Evolutionary conservation across 92 coral and sea anemone genomes (phyloP).

Genomic region (Parazoanthus swiftii): DNA sequence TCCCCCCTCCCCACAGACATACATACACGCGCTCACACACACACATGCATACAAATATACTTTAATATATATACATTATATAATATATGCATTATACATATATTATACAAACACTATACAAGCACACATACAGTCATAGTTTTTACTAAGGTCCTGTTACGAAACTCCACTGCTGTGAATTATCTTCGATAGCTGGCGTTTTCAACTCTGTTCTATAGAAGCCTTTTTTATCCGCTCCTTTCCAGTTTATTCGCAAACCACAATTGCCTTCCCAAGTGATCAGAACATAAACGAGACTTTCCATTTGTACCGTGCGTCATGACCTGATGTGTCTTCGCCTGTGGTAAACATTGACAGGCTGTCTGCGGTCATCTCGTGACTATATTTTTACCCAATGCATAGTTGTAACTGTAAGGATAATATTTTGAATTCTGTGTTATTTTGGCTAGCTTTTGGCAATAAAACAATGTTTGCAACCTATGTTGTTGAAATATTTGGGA

Average conservation of each 20-base stretch:
- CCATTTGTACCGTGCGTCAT: not conserved
- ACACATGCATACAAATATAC: no score
- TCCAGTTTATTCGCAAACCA: not conserved
- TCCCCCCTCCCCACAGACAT: not conserved
- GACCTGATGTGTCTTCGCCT: not conserved
- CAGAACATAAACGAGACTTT: not conserved
- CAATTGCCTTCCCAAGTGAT: slow-evolving; percentile 5
- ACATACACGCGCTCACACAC: not conserved
- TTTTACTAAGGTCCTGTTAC: no score
- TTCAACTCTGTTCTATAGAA: not conserved
- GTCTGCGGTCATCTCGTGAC: not conserved
- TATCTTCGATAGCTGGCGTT: not conserved
- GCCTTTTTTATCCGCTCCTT: not conserved
- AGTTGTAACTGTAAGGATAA: not conserved
- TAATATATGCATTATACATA: no score
- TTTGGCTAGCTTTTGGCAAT: not conserved
- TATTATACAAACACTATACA: no score
- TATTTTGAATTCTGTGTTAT: not conserved
- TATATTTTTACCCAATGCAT: not conserved
- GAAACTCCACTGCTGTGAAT: no score
- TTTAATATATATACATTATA: no score
- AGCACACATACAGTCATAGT: no score
- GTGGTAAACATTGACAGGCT: not conserved
- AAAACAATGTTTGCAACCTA: slow-evolving; percentile 1
- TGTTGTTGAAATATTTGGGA: not conserved